Evolutionary conservation across 1,140 invertebrate species (phyloP).

Genomic region (Samia ricini): DNA sequence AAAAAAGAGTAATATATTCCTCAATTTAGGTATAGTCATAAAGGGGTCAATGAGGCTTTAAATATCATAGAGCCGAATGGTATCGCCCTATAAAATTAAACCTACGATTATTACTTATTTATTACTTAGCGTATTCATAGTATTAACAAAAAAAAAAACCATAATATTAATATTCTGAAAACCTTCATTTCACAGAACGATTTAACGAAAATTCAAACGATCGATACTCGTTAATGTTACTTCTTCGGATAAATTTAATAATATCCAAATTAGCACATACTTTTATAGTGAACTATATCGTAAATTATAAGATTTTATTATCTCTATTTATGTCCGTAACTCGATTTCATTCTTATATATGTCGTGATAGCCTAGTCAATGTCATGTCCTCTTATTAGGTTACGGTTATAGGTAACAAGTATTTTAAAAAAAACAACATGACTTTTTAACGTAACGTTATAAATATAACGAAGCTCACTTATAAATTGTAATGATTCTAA

Average conservation of each 20-base stretch:
- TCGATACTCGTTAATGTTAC: no score
- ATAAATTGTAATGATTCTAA: constrained; percentile 36
- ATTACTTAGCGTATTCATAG: no score
- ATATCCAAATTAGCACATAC: background rate
- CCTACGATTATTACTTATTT: no score
- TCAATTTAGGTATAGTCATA: constrained; percentile 16
- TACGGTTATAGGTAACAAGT: background rate
- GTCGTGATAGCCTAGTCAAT: constrained; percentile 72
- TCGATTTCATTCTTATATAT: constrained; percentile 74
- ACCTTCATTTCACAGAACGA: no score
- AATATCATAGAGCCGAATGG: background rate
- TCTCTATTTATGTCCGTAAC: constrained; percentile 73
- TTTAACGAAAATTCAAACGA: no score
- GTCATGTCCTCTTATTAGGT: constrained; percentile 62
- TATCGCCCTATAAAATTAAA: background rate
- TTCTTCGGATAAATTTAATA: background rate
- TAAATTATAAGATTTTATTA: background rate
- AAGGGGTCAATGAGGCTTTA: background rate
- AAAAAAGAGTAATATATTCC: constrained; percentile 41
- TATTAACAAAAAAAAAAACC: no score
- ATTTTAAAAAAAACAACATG: no score
- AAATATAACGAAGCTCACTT: constrained; percentile 62
- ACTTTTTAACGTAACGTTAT: no score
- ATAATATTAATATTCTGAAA: no score
- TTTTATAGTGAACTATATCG: background rate